A percentile compares a stretch with the other conserved stretches of the same genome.
Conservation (phyloP, 2,888 invertebrate genomes). For the Nesidiocoris tenuis region DNA sequence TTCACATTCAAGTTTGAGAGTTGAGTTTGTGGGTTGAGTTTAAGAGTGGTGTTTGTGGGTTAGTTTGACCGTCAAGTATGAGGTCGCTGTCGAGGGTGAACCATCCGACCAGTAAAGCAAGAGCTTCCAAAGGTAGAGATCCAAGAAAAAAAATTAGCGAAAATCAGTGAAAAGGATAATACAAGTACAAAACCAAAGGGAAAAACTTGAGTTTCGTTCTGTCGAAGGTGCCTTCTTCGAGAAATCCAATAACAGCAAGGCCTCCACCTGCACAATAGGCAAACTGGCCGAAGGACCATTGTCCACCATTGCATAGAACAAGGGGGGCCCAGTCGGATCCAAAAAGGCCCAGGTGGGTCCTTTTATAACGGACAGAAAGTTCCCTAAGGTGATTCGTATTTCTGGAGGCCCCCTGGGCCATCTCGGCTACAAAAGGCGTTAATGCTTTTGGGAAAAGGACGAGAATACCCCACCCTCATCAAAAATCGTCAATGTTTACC, state of each 20-base stretch:
- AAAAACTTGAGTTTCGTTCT: constrained; percentile 16
- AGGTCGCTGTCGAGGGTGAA: too few species aligned
- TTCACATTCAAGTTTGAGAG: too few species aligned
- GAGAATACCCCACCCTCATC: neutral
- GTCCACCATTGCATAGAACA: constrained; percentile 27
- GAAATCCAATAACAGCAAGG: constrained; percentile 5
- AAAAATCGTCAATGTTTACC: neutral
- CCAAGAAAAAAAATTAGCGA: too few species aligned
- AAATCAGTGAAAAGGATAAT: neutral
- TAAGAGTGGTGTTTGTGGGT: too few species aligned
- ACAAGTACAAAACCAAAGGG: neutral
- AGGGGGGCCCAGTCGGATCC: constrained; percentile 3
- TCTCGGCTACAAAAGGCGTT: neutral
- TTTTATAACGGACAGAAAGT: constrained; percentile 1
- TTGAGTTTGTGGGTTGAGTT: too few species aligned
- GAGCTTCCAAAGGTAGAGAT: too few species aligned
- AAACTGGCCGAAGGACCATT: constrained; percentile 26
- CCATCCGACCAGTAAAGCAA: too few species aligned
- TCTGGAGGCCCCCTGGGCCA: neutral
- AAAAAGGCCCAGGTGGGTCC: constrained; percentile 32
- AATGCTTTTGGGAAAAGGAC: neutral
- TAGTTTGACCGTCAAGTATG: too few species aligned
- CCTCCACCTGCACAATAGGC: constrained; percentile 38
- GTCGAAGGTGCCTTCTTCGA: constrained; percentile 19
- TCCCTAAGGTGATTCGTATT: neutral